Base-by-base conservation (phyloP, 2,888 invertebrate species). In the Labia minor region DNA sequence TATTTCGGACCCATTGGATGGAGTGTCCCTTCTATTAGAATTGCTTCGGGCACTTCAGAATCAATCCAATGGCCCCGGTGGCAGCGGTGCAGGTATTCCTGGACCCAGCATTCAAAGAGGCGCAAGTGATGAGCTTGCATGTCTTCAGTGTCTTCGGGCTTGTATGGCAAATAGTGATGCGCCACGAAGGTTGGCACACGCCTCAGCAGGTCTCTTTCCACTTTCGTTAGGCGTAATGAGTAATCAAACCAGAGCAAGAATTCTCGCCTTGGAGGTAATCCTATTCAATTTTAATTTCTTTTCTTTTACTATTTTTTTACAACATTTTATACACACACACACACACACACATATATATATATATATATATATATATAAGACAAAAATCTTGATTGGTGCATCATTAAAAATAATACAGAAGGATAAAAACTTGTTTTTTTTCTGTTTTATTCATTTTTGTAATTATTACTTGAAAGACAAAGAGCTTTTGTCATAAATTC, bases 211-310 rank as follows among this genome's bases (percentile, higher is more conserved):
- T 6, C 83, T 93, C 11, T 88, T 92, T 78, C 90, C 92, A 0
- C 80, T 92, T 21, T 89, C 92, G 3, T 90, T 90, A 14, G 90
- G 91, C 77, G 90, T 92, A 74, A 92, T 93, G 81, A 91, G 92
- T 65, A 90, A 91, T 69, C 89, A 92, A 69, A 91, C 91, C 75
- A 88, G 91, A 72, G 89, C 90, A 16, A 83, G 93, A 72, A 86
- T 92, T 65, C 81, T 94, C 70, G 90, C 94, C 10, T 80, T 95
- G 68, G 92, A 95, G 86, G 92, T 92, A 76, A 71, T 67, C n/a
- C n/a, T n/a, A n/a, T n/a, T n/a, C n/a, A n/a, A 19, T 6, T 10
- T 18, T 4, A 18, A 4, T 18, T 61, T 18, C 16, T 10, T 6
- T 61, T 11, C 14, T 37, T 37, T 37, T 37, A 11, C 11, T 37